Conservation (phyloP, 2,113 vertebrate species). For the Grammomys surdaster region DNA sequence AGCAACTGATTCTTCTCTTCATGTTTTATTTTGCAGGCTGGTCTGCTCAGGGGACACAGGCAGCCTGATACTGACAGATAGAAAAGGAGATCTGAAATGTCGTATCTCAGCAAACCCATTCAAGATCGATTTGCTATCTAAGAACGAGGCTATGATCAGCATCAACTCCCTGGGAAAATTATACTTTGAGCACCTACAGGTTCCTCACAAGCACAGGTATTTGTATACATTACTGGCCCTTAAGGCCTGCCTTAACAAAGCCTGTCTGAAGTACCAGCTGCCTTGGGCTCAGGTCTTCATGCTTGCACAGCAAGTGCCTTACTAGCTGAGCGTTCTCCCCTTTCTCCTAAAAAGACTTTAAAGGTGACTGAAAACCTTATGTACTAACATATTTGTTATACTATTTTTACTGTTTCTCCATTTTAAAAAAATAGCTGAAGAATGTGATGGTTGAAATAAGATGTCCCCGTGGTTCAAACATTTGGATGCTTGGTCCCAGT, state of each 20-base stretch:
- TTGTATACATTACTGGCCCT: slow-evolving; percentile 41
- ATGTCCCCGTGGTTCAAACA: background rate
- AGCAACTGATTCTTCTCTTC: slow-evolving; percentile 47
- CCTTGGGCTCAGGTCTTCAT: background rate
- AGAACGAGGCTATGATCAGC: slow-evolving; percentile 88
- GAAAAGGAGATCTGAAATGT: slow-evolving; percentile 84
- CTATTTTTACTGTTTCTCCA: background rate
- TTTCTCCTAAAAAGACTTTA: background rate
- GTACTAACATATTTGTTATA: background rate
- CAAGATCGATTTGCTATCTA: slow-evolving; percentile 89
- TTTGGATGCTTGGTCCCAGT: background rate
- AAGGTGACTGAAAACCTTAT: background rate
- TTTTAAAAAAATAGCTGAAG: background rate
- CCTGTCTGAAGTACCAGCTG: background rate
- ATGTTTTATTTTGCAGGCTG: slow-evolving; percentile 87
- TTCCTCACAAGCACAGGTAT: slow-evolving; percentile 84
- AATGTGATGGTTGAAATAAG: background rate
- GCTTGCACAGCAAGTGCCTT: background rate
- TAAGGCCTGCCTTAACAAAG: slow-evolving; percentile 47
- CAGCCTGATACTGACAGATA: slow-evolving; percentile 87
- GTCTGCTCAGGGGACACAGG: slow-evolving; percentile 83
- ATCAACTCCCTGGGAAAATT: slow-evolving; percentile 91
- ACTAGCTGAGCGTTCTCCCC: background rate
- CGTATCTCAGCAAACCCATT: slow-evolving; percentile 90
- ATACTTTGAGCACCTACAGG: slow-evolving; percentile 91